Evolutionary conservation across 2,797 vertebrate species (phyloP), one percentile per base, ranked within the genome.

Genomic region (Tapera naevia): DNA sequence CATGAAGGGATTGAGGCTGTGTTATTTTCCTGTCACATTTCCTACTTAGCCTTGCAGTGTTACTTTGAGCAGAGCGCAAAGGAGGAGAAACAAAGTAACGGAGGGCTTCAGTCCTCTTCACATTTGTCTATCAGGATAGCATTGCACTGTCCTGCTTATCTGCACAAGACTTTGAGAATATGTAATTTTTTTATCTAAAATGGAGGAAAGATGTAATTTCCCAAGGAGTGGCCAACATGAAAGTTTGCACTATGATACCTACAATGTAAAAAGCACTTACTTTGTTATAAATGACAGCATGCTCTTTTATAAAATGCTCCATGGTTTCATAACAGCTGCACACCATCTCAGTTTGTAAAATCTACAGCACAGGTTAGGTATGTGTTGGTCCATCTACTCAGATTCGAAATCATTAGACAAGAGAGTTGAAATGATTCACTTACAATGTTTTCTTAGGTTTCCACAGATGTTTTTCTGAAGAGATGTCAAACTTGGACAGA

Each of bases 31-130:
- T 28, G 35, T 8, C 8, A 80, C 39, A 28, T 81, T 57, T 58
- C 30, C 32, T 21, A 67, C 12, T 13, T 30, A 67, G 2, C 24
- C 10, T 43, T n/a, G 57, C 3, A 43, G 25, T 0, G 2, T 2
- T 46, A 16, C 51, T 65, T 60, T 30, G 10, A 61, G 7, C 19
- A 67, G 12, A 24, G 51, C 0, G 4, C 16, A 61, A 86, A 73
- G 24, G 10, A 11, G 22, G 50, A 66, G 72, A 41, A 21, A 50
- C 14, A 32, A 48, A 64, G 30, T 27, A 1, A 1, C 43, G 90
- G 32, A 71, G 28, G 25, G 45, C 12, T 27, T 30, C 11, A 24
- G 1, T 61, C 8, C 37, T 57, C 16, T 14, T 70, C 35, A 27
- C 2, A 16, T 71, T 88, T 41, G 17, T 62, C 33, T 35, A 33